Evolutionary conservation across 2,888 invertebrate genomes (phyloP), one percentile per base, ranked within the genome.

Genomic region (Drosophila koepferae): DNA sequence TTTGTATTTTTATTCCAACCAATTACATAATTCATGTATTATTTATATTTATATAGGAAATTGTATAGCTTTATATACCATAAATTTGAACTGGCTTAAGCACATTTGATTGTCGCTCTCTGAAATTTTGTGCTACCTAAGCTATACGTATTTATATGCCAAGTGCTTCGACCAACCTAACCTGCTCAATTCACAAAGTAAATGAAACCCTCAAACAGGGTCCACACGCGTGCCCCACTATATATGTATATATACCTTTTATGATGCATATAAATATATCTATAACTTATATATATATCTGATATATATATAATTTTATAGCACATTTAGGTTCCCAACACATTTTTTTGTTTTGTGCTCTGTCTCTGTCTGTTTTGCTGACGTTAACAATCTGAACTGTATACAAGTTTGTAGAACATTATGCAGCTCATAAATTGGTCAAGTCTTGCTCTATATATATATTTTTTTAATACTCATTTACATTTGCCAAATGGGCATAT

Each of bases 311-410:
- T 31, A 49, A 6, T 2, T 31, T 2, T 36, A 53, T 54, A 41
- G 23, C 54, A 40, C 38, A 40, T 55, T 63, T 61, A 18, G 43
- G 67, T 68, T 78, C 71, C 63, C 68, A 77, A 67, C 41, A 64
- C 38, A 12, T 36, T 55, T 71, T 69, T 67, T 38, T 53, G 51
- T 41, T 36, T 65, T 63, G 3, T 53, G 36, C 59, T 61, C 48
- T 71, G 69, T 63, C 65, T 71, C 63, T 63, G 72, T 73, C 72
- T 64, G 68, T 74, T 63, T 51, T 71, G 86, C 74, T 86, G 78
- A 78, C 84, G 71, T 72, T 51, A 55, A 56, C 73, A 71, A 53
- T 68, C 73, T 53, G 28, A 40, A 31, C 20, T 49, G 36, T 48
- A 43, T 68, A 23, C 48, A 55, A 70, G 43, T 56, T 53, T 65